Base-by-base conservation (phyloP, 1,140 invertebrate genomes). In the Brachionus paranguensis region DNA sequence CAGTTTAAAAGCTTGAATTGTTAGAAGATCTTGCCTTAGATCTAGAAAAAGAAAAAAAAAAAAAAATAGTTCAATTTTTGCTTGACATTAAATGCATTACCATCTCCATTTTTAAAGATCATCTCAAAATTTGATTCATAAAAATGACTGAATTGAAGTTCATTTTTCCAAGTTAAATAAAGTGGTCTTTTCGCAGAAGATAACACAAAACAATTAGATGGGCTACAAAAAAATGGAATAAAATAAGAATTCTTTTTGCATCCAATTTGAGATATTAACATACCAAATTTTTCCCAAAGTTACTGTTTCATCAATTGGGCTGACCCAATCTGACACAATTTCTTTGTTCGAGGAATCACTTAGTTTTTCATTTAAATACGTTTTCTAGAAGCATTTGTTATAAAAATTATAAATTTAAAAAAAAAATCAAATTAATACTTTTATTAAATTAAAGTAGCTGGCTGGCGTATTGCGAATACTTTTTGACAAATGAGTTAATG, bases 101-200 rank as follows among this genome's bases (percentile, higher is more conserved):
- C 96, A 90, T 99, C 97, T 1, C 97, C 97, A 87, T 96, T 96
- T 90, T 99, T 99, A 87, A 99, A 94, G 85, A 99, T 98, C 11
- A 92, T 88, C 83, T 90, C 88, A 87, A 90, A 90, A 60, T 87
- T 88, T 17, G 86, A 84, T 6, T 88, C 87, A 76, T 88, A 86
- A n/a, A 88, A 86, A 64, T 91, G 88, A n/a, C 91, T 89, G 86
- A 91, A 93, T 0, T 92, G 90, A 91, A 98, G 96, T 6, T 92
- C 92, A 89, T 99, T 99, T 86, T 94, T 92, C 91, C 98, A 98
- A 3, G 95, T 94, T 29, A 99, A 90, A 93, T 94, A 95, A 8
- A 99, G 90, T 0, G 97, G 97, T 64, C 94, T 91, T 93, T 98
- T 98, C 88, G 98, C 98, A 84, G 96, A 98, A 87, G 97, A 95